Base-by-base conservation (phyloP, 1,140 invertebrate species). In the Linepithema humile region DNA sequence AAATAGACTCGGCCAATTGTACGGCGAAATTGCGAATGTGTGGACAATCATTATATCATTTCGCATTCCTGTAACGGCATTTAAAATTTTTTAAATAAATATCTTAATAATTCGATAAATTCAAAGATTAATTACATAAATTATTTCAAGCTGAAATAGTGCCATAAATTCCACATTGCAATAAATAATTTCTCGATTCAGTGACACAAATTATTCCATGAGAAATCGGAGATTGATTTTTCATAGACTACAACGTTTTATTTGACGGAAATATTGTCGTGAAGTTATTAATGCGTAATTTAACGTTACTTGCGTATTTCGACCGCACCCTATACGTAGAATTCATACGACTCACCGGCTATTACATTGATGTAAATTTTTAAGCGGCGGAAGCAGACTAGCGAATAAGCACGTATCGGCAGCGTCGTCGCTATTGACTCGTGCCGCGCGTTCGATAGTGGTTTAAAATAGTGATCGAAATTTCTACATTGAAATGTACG, bases 401-500 rank as follows among this genome's bases (percentile, higher is more conserved):
- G 48, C 29, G 48, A 69, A 69, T 69, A 64, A n/a, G 35, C 23
- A 43, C 23, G 7, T 15, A 29, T 35, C 59, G 59, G 29, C 59
- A n/a, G 3, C 59, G n/a, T 7, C 12, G 26, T n/a, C 10, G 32
- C n/a, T 57, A 73, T 73, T 50, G 70, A 57, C 70, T 40, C 38
- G 38, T 12, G 15, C n/a, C 35, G 40, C 20, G 20, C 29, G 26
- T 67, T 65, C 59, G 20, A 53, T 32, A 69, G 35, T 23, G 57
- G 48, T 67, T 80, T 40, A 80, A 80, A 80, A 80, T 70, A 80
- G 64, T n/a, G n/a, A n/a, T 70, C 48, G 23, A 80, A 80, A 80
- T 70, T 70, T 70, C 62, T 6, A 10, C 38, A 48, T 32, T 29
- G 38, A 1, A 53, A 65, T 35, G 75, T 45, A 60, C 53, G 62